Base-by-base conservation (phyloP, 2,888 invertebrate species). In the Pollenia angustigena region DNA sequence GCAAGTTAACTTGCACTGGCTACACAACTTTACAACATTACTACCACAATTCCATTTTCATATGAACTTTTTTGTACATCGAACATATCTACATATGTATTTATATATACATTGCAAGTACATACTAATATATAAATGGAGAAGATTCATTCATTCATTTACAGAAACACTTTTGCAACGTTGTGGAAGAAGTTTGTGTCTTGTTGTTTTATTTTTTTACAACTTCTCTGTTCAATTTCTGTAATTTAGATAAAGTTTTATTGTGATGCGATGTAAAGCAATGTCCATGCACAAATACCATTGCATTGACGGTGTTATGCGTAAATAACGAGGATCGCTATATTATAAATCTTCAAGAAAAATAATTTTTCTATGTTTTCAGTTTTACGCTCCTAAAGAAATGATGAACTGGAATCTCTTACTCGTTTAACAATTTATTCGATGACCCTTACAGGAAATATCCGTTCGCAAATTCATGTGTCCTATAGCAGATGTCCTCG, bases 191-290 rank as follows among this genome's bases (percentile, higher is more conserved):
- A 78, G 64, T 50, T 46, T 80, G 40, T 48, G 46, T 80, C n/a
- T 72, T 85, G 80, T 62, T 48, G n/a, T 69, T 85, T 68, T 60
- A 10, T 60, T 60, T 58, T 60, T 50, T 7, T 56, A 2, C 42
- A 18, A 64, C 75, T 86, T 74, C 40, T 75, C 11, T 44, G 46
- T 50, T 78, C 11, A 56, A 46, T 79, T 71, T 50, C 64, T 75
- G 75, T 75, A 86, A 80, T 80, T 80, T 76, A 80, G 82, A 82
- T 86, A 82, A 85, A 85, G 74, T 85, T 79, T 85, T 85, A 75
- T 82, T 82, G 82, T 78, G 66, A 64, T 75, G 64, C 58, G 54
- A 81, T 80, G 75, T 80, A 71, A 64, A 50, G 58, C 64, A 82
- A 82, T 68, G 78, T 64, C 75, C 72, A 44, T 62, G 52, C 11